phyloP scores from a whole-genome alignment of 2,888 invertebrate species.

The Caradrina clavipalpis region DNA sequence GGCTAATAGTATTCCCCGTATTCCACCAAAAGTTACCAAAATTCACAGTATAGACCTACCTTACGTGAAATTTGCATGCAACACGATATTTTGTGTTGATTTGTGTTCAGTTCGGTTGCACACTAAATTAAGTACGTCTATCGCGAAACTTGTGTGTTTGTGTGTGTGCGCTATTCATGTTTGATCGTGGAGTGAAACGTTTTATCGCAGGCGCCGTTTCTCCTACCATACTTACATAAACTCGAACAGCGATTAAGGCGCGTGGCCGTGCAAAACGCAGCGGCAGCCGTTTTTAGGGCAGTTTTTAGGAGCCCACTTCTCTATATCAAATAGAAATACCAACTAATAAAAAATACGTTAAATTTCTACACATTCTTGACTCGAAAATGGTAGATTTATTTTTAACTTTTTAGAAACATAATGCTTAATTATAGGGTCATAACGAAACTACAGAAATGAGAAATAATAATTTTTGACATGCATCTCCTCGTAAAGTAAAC shows the following conservation, averaged over 20 bases:
- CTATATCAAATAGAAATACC: too few relatives aligned
- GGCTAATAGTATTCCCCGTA: background rate
- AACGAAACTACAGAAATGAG: too few relatives aligned
- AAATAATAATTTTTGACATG: too few relatives aligned
- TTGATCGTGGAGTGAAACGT: constrained; percentile 38
- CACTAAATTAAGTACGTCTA: constrained; percentile 53
- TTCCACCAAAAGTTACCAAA: background rate
- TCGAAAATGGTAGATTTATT: too few relatives aligned
- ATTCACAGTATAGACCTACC: constrained; percentile 9
- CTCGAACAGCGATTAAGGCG: constrained; percentile 19
- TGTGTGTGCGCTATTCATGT: constrained; percentile 18
- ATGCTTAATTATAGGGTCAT: too few relatives aligned
- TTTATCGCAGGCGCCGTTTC: constrained; percentile 39
- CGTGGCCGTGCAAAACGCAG: too few relatives aligned
- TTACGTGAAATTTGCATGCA: constrained; percentile 44
- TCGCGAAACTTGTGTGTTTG: constrained; percentile 23
- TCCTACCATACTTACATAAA: constrained; percentile 1
- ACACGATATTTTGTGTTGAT: constrained; percentile 58
- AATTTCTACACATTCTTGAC: too few relatives aligned
- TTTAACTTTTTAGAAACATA: too few relatives aligned
- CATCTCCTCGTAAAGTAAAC: too few relatives aligned
- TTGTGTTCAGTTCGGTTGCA: constrained; percentile 45
- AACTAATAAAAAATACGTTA: too few relatives aligned
- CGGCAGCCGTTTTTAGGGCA: too few relatives aligned
- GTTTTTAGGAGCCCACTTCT: too few relatives aligned